Evolutionary conservation across 2,113 vertebrate species (phyloP).

Genomic region (Atherinomorus stipes): DNA sequence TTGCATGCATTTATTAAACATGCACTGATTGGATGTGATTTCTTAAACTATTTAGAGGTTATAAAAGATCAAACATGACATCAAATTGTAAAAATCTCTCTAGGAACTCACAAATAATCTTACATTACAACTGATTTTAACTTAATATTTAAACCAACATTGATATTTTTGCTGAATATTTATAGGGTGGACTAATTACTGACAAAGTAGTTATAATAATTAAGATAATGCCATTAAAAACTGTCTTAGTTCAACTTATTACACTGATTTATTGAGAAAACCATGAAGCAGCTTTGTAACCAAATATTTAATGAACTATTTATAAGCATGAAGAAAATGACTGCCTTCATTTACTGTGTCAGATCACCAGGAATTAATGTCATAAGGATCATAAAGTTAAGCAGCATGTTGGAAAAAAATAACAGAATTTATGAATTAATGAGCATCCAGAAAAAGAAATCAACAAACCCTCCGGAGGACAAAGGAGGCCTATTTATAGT

Average conservation of each 20-base stretch:
- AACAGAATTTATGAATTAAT: slow-evolving; percentile 30
- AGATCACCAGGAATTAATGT: not conserved
- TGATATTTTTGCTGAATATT: not conserved
- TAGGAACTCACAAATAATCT: too few relatives aligned
- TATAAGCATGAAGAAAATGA: slow-evolving; percentile 1
- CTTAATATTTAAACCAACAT: too few relatives aligned
- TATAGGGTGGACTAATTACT: not conserved
- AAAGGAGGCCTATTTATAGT: slow-evolving; percentile 12
- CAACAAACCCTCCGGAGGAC: not conserved
- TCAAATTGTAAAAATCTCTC: too few relatives aligned
- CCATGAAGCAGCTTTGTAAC: not conserved
- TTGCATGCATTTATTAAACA: too few relatives aligned
- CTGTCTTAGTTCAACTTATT: too few relatives aligned
- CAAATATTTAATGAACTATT: not conserved
- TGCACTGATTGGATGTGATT: too few relatives aligned
- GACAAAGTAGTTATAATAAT: not conserved
- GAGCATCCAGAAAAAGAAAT: slow-evolving; percentile 2
- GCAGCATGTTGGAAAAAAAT: slow-evolving; percentile 8
- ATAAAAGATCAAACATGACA: too few relatives aligned
- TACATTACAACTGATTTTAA: too few relatives aligned
- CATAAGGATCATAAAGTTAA: slow-evolving; percentile 9
- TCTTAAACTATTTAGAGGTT: too few relatives aligned
- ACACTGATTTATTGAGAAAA: not conserved
- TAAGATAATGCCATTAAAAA: not conserved
- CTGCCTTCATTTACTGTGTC: slow-evolving; percentile 4